Evolutionary conservation across 2,113 vertebrate genomes (phyloP).

Genomic region (Percopsis transmontana): DNA sequence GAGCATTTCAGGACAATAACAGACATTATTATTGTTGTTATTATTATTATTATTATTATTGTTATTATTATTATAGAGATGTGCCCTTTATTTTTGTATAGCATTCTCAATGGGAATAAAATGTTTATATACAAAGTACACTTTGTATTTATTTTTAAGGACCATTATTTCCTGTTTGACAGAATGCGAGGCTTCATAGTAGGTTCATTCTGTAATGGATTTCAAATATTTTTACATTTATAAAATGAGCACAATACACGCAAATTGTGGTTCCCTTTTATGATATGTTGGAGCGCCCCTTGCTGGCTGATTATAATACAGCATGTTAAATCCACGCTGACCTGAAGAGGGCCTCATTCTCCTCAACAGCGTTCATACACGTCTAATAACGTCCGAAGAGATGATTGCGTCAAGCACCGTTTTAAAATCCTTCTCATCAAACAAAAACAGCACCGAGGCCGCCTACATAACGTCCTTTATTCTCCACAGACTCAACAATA

Average conservation of each 20-base stretch:
- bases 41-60: constrained; percentile 62
- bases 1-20: constrained; percentile 58
- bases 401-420: no score
- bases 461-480: constrained; percentile 24
- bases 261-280: neutral
- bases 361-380: neutral
- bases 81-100: constrained; percentile 79
- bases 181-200: constrained; percentile 1
- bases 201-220: neutral
- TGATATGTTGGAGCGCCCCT: constrained; percentile 43
- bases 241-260: no score
- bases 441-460: neutral
- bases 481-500: constrained; percentile 16
- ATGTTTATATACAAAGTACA: constrained; percentile 41
- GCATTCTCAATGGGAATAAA: constrained; percentile 75
- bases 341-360: neutral
- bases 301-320: constrained; percentile 25
- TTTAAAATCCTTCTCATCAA: neutral
- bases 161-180: neutral
- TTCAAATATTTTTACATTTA: no score
- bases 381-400: no score
- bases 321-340: neutral
- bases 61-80: constrained; percentile 61
- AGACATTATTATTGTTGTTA: constrained; percentile 38
- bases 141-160: neutral